phyloP scores from a whole-genome alignment of 2,797 vertebrate species.

The Thaleichthys pacificus region DNA sequence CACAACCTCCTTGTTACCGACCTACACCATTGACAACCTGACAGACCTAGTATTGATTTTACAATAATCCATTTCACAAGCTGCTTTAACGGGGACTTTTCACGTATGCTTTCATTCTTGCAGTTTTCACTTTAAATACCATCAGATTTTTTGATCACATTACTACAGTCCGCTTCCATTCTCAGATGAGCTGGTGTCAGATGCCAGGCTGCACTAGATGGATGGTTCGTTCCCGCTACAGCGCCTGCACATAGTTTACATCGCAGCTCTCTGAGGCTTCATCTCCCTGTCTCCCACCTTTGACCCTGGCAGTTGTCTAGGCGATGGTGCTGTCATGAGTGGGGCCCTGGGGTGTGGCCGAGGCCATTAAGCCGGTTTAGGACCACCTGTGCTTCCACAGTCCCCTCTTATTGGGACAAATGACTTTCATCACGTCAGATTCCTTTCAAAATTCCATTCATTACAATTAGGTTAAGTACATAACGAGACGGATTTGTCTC shows the following conservation, averaged over 20 bases:
- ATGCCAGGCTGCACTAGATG: background rate
- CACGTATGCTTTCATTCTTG: no score
- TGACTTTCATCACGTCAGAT: conserved; percentile 51
- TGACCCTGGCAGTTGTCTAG: background rate
- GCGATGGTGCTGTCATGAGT: conserved; percentile 15
- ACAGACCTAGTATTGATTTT: background rate
- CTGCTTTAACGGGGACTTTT: no score
- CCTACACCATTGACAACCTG: background rate
- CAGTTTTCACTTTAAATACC: no score
- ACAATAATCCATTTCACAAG: no score
- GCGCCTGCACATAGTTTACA: no score
- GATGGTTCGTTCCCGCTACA: no score
- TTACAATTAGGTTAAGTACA: conserved; percentile 66
- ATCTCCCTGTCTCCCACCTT: background rate
- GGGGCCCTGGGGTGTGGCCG: conserved; percentile 22
- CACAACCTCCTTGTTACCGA: no score
- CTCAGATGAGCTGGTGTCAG: background rate
- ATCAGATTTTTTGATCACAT: no score
- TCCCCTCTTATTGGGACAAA: conserved; percentile 22
- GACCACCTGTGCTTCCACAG: conserved; percentile 32
- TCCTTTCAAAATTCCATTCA: conserved; percentile 52
- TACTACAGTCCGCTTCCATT: no score
- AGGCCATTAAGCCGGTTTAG: conserved; percentile 16
- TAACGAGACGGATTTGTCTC: conserved; percentile 62
- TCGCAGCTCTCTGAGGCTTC: no score